Conservation (phyloP, 2,888 invertebrate species). For the Mermis nigrescens region DNA sequence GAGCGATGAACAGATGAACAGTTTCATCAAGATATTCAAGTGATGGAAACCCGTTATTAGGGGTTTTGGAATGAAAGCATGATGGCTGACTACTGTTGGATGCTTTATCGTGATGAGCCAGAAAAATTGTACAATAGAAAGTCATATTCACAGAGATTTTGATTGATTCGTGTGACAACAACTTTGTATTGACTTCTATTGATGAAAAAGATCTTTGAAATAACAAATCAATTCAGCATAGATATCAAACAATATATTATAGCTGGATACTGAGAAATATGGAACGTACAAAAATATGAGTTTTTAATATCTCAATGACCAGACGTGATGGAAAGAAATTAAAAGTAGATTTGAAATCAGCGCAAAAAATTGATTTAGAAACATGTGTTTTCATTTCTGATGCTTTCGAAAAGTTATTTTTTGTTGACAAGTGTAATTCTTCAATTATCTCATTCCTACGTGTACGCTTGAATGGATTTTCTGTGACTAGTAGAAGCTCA, state of each 20-base stretch:
- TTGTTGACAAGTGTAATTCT: conserved; percentile 2
- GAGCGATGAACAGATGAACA: conserved; percentile 32
- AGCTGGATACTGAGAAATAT: background rate
- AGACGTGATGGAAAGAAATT: background rate
- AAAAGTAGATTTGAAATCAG: background rate
- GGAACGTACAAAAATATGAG: background rate
- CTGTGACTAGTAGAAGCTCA: no score
- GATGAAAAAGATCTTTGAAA: background rate
- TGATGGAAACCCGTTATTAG: conserved; percentile 29
- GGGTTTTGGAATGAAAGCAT: conserved; percentile 25
- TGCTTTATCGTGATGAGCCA: conserved; percentile 7
- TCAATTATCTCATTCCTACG: no score
- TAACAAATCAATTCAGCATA: background rate
- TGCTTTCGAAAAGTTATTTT: background rate
- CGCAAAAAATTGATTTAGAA: background rate
- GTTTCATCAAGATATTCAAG: conserved; percentile 31
- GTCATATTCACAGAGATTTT: conserved; percentile 10
- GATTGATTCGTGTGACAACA: background rate
- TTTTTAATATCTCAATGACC: background rate
- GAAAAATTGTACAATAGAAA: background rate
- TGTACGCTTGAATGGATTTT: no score
- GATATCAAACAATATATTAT: background rate
- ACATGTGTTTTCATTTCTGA: background rate
- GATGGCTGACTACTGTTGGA: conserved; percentile 30
- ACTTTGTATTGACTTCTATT: background rate